These are phyloP conservation scores for Siniperca scherzeri DNA, from an alignment of 2,797 vertebrate species.

Conservation along the genomic window DNA sequence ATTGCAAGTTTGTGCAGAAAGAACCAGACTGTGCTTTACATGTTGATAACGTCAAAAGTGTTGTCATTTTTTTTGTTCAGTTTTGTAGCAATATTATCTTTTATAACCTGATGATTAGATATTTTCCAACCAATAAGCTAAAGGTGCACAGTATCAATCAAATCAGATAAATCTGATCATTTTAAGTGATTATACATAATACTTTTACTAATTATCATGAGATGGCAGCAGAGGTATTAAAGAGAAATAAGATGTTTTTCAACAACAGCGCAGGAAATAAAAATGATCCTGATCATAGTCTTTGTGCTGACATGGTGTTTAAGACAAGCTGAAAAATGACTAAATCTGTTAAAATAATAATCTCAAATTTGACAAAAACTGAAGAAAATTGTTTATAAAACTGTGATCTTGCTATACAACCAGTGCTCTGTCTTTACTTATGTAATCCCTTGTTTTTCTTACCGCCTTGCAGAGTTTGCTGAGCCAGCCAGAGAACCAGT, in stretches of 20 bases:
- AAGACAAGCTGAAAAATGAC: background rate
- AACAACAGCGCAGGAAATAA: background rate
- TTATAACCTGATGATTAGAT: background rate
- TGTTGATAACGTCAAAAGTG: background rate
- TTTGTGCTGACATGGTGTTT: background rate
- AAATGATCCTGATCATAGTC: background rate
- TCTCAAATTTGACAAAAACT: background rate
- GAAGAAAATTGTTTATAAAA: background rate
- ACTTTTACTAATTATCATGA: rapidly evolving
- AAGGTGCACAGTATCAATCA: background rate
- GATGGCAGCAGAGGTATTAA: background rate
- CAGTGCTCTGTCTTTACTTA: background rate
- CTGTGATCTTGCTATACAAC: background rate
- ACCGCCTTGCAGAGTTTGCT: constrained; percentile 86
- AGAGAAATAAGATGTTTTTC: background rate
- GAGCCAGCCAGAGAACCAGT: constrained; percentile 84
- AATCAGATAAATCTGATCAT: background rate
- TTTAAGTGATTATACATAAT: background rate
- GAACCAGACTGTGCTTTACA: background rate
- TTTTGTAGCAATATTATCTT: background rate
- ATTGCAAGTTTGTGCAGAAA: background rate
- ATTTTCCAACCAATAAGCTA: background rate
- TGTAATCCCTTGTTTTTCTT: constrained; percentile 59
- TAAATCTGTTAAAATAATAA: background rate
- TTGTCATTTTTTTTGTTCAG: background rate